Percentiles rank a stretch among this genome's conserved stretches.
Evolutionary conservation across 2,888 invertebrate species (phyloP).

Genomic region (Thymelicus acteon): DNA sequence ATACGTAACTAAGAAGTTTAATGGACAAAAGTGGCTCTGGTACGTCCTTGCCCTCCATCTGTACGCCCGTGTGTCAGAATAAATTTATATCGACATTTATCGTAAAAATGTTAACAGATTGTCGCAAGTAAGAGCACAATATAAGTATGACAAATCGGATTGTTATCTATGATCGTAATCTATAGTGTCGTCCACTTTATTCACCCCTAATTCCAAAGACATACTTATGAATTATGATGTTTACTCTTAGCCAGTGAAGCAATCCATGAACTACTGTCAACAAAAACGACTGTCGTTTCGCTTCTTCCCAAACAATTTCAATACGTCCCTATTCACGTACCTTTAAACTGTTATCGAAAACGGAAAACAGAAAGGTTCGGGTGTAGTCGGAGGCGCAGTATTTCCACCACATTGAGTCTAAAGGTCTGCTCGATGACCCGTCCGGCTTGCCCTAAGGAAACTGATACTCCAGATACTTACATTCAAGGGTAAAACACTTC

Average conservation of each 20-base stretch:
- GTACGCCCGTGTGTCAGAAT: no score
- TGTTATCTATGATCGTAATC: no score
- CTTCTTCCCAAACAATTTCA: slow-evolving; percentile 22
- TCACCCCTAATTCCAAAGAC: no score
- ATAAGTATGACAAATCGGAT: no score
- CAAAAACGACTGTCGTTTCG: slow-evolving; percentile 3
- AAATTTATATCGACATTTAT: no score
- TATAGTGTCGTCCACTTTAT: no score
- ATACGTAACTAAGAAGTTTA: no score
- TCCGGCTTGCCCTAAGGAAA: slow-evolving; percentile 21
- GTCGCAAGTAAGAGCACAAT: no score
- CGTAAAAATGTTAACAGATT: no score
- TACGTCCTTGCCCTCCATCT: no score
- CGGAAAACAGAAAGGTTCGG: slow-evolving; percentile 29
- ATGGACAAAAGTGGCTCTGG: no score
- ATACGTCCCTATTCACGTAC: slow-evolving; percentile 17
- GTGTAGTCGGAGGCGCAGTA: slow-evolving; percentile 18
- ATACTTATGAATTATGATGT: background rate
- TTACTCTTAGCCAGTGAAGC: background rate
- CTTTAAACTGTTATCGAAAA: slow-evolving; percentile 27
- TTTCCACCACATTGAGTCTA: slow-evolving; percentile 24
- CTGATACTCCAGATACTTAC: slow-evolving; percentile 19
- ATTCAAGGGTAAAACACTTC: slow-evolving; percentile 4
- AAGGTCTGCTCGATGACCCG: slow-evolving; percentile 30
- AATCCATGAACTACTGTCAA: background rate